Percentiles rank a stretch among this genome's conserved stretches.
These are phyloP conservation scores for Cygnus atratus DNA, from an alignment of 2,113 vertebrate species.

Conservation along the genomic window DNA sequence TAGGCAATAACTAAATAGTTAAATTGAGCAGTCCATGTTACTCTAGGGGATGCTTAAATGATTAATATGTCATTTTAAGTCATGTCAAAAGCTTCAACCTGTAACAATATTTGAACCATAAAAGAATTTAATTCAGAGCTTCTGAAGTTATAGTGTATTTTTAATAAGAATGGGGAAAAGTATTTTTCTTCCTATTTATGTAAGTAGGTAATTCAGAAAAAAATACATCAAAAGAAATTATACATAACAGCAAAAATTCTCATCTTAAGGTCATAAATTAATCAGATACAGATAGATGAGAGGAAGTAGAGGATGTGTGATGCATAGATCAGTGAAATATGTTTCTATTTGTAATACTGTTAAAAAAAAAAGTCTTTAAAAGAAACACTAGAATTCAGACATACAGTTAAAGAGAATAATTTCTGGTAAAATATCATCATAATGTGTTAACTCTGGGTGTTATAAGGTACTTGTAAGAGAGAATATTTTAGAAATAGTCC, in stretches of 20 bases:
- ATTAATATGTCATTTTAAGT: slow-evolving; percentile 25
- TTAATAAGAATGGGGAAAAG: slow-evolving; percentile 16
- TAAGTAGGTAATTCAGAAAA: slow-evolving; percentile 25
- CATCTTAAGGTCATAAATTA: slow-evolving; percentile 38
- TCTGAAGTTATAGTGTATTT: neutral
- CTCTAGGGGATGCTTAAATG: neutral
- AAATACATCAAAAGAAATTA: slow-evolving; percentile 32
- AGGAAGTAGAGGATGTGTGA: neutral
- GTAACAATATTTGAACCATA: neutral
- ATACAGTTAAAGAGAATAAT: neutral
- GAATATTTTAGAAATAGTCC: neutral
- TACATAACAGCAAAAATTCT: neutral
- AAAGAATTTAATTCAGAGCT: slow-evolving; percentile 3
- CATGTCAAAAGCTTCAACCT: slow-evolving; percentile 2
- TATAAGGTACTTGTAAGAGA: neutral
- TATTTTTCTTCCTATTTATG: neutral
- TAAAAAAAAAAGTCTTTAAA: neutral
- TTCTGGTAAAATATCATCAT: slow-evolving; percentile 11
- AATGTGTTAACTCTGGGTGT: neutral
- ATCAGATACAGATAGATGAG: neutral
- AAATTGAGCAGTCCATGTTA: neutral
- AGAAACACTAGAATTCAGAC: neutral
- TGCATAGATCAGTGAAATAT: neutral
- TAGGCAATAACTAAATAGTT: neutral
- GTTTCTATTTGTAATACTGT: neutral